Evolutionary conservation across 2,888 invertebrate species (phyloP).

Genomic region (Drosophila affinis): DNA sequence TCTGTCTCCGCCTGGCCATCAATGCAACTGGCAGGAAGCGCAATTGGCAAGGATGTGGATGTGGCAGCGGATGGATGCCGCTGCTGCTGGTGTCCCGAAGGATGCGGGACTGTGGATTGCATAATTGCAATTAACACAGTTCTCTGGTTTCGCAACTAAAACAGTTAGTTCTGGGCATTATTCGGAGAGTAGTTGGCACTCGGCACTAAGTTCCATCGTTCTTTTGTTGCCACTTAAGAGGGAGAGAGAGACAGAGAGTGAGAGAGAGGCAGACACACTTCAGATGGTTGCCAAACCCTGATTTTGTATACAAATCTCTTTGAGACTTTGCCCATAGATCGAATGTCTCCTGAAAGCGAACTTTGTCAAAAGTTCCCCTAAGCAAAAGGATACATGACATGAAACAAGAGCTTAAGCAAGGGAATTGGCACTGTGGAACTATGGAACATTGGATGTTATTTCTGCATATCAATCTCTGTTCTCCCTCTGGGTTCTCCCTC

Average conservation of each 20-base stretch:
- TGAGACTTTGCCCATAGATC: too few species aligned
- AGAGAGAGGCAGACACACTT: too few species aligned
- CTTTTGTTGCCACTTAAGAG: background rate
- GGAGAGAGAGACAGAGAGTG: background rate
- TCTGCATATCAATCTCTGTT: too few species aligned
- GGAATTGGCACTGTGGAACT: too few species aligned
- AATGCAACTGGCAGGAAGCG: conserved; percentile 71
- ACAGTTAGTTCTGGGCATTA: conserved; percentile 66
- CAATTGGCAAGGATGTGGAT: conserved; percentile 39
- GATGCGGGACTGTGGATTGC: conserved; percentile 55
- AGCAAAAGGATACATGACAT: background rate
- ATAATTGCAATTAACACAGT: conserved; percentile 77
- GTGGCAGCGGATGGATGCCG: conserved; percentile 1
- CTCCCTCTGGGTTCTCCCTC: background rate
- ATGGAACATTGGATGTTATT: too few species aligned
- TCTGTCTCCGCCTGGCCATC: too few species aligned
- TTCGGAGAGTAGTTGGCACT: conserved; percentile 49
- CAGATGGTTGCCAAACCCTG: background rate
- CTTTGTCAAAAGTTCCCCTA: background rate
- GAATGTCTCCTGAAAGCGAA: too few species aligned
- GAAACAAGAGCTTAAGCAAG: too few species aligned
- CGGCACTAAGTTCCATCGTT: conserved; percentile 5
- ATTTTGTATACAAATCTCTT: too few species aligned
- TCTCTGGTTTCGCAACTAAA: conserved; percentile 48
- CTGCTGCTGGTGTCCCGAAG: background rate